These are phyloP conservation scores for Drosophila mettleri DNA, from an alignment of 2,888 invertebrate species.

Conservation along the genomic window DNA sequence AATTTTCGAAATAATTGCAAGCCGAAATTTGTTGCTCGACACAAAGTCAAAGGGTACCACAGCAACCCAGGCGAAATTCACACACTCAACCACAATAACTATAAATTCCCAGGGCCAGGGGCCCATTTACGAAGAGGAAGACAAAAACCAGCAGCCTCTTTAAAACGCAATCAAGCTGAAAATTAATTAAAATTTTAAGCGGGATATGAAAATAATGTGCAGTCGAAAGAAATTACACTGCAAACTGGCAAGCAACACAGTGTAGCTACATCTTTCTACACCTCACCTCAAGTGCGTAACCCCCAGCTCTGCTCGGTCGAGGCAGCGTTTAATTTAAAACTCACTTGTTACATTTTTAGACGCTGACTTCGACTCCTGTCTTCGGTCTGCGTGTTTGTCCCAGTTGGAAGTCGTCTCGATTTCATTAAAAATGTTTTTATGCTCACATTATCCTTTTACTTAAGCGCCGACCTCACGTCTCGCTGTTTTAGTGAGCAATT, in stretches of 20 bases:
- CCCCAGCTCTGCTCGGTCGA: conserved; percentile 7
- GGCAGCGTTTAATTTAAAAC: conserved; percentile 68
- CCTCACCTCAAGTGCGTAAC: not conserved
- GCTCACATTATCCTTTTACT: conserved; percentile 77
- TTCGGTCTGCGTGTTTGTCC: conserved; percentile 31
- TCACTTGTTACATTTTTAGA: conserved; percentile 78
- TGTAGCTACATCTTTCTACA: conserved; percentile 19
- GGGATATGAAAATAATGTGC: conserved; percentile 79
- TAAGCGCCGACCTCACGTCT: conserved; percentile 51
- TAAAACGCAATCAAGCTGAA: conserved; percentile 84
- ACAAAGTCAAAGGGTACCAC: conserved; percentile 56
- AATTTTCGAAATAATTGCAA: conserved; percentile 64
- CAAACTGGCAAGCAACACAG: conserved; percentile 26
- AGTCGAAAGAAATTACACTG: conserved; percentile 55
- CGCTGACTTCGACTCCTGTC: conserved; percentile 44
- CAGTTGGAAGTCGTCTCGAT: conserved; percentile 78
- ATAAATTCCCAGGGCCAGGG: conserved; percentile 64
- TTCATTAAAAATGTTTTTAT: conserved; percentile 82
- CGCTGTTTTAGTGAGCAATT: conserved; percentile 67
- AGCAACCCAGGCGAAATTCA: conserved; percentile 46
- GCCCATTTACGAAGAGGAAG: conserved; percentile 34
- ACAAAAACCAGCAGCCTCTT: conserved; percentile 72
- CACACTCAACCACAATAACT: conserved; percentile 70
- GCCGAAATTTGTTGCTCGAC: conserved; percentile 59
- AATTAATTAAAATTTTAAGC: conserved; percentile 84